Evolutionary conservation across 2,797 vertebrate species (phyloP).

Genomic region (Tarsius wallacei): DNA sequence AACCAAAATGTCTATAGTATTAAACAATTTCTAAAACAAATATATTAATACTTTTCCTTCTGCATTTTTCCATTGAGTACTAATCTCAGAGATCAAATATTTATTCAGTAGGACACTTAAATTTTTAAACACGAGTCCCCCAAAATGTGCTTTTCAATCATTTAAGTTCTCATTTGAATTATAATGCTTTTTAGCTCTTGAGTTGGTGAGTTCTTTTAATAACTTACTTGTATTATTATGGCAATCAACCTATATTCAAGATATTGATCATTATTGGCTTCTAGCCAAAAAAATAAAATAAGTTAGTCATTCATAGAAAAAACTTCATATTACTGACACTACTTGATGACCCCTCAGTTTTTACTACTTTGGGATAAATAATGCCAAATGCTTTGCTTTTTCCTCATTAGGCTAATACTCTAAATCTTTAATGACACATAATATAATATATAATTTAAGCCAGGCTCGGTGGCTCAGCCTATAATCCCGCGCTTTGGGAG

Average conservation of each 20-base stretch:
- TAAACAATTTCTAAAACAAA: conserved; percentile 59
- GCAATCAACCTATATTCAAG: not conserved
- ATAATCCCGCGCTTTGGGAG: no score
- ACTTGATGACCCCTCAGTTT: not conserved
- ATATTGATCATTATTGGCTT: conserved; percentile 32
- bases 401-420: not conserved
- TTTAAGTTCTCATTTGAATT: conserved; percentile 39
- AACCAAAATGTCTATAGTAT: not conserved
- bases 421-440: conserved; percentile 4
- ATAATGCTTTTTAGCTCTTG: not conserved
- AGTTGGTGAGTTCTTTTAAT: not conserved
- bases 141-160: not conserved
- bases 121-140: not conserved
- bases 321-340: not conserved
- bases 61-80: not conserved
- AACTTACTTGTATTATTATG: conserved; percentile 6
- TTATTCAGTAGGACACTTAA: not conserved
- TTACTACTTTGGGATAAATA: not conserved
- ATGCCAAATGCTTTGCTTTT: not conserved
- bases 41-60: not conserved
- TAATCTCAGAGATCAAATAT: not conserved
- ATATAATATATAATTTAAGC: not conserved
- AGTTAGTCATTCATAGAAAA: not conserved
- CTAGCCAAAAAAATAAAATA: not conserved
- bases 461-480: no score